phyloP scores from a whole-genome alignment of 2,888 invertebrate species.

The Pyrrhosoma nymphula region DNA sequence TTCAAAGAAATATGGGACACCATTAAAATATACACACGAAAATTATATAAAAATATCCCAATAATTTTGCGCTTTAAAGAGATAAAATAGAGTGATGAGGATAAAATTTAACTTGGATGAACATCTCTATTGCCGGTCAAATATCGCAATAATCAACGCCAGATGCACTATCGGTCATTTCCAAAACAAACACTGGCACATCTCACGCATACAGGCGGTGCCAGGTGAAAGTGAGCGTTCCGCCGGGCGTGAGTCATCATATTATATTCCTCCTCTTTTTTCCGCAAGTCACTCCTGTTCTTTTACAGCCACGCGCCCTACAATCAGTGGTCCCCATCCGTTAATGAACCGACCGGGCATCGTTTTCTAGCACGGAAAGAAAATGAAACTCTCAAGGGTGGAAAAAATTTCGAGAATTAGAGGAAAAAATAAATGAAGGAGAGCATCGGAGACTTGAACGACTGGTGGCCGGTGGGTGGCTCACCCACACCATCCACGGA shows the following conservation, averaged over 20 bases:
- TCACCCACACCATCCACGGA: neutral
- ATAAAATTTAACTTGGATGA: neutral
- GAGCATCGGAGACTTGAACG: neutral
- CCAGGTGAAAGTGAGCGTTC: neutral
- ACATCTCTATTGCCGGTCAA: neutral
- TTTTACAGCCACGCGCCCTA: neutral
- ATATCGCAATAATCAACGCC: neutral
- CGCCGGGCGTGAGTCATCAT: neutral
- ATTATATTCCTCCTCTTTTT: neutral
- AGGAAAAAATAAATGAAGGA: neutral
- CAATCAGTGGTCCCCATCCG: neutral
- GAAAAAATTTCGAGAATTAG: neutral
- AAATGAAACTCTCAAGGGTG: neutral
- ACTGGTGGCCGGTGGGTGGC: neutral
- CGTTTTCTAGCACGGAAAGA: neutral
- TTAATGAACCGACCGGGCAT: neutral
- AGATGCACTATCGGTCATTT: neutral
- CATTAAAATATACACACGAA: too few relatives aligned
- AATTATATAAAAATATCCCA: too few relatives aligned
- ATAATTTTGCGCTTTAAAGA: too few relatives aligned
- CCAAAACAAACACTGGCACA: neutral
- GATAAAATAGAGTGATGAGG: too few relatives aligned
- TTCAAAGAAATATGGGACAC: too few relatives aligned
- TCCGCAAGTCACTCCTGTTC: neutral
- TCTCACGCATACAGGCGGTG: neutral